Evolutionary conservation across 1,140 invertebrate species (phyloP).

Genomic region (Theocolax elegans): DNA sequence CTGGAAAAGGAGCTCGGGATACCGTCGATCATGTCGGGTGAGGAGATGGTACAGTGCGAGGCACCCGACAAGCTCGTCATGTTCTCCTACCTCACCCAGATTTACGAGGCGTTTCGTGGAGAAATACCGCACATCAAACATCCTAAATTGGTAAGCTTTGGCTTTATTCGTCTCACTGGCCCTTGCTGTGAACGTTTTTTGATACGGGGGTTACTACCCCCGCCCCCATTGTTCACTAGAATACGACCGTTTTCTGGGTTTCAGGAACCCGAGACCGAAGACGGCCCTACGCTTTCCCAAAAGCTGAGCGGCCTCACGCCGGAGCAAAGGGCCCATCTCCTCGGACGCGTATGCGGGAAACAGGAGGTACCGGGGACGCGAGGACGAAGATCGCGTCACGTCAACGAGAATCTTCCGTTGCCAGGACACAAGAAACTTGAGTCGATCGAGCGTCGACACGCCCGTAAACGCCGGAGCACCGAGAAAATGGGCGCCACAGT

Average conservation of each 20-base stretch:
- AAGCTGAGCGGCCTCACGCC: conserved; percentile 61
- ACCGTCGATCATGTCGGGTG: conserved; percentile 82
- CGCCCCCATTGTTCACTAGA: too few relatives aligned
- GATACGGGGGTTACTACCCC: too few relatives aligned
- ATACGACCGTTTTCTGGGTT: too few relatives aligned
- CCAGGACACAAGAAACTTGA: conserved; percentile 58
- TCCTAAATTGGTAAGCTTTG: conserved; percentile 73
- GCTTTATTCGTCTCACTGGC: conserved; percentile 24
- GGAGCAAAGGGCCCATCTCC: conserved; percentile 61
- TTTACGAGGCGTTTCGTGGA: conserved; percentile 85
- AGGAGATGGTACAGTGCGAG: conserved; percentile 79
- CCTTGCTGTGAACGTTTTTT: too few relatives aligned
- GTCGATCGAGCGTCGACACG: conserved; percentile 55
- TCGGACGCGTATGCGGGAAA: conserved; percentile 59
- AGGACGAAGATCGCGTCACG: conserved; percentile 54
- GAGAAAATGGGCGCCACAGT: conserved; percentile 69
- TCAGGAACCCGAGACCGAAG: conserved; percentile 61
- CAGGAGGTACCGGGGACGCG: conserved; percentile 51
- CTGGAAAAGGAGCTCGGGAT: conserved; percentile 83
- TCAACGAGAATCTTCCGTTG: conserved; percentile 55
- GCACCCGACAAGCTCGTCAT: conserved; percentile 81
- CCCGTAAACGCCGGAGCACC: conserved; percentile 68
- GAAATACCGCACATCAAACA: conserved; percentile 86
- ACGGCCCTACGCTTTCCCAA: conserved; percentile 56
- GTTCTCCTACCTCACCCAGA: conserved; percentile 87